Conservation (phyloP, 2,113 vertebrate genomes). For the Gallinago jamesoni region DNA sequence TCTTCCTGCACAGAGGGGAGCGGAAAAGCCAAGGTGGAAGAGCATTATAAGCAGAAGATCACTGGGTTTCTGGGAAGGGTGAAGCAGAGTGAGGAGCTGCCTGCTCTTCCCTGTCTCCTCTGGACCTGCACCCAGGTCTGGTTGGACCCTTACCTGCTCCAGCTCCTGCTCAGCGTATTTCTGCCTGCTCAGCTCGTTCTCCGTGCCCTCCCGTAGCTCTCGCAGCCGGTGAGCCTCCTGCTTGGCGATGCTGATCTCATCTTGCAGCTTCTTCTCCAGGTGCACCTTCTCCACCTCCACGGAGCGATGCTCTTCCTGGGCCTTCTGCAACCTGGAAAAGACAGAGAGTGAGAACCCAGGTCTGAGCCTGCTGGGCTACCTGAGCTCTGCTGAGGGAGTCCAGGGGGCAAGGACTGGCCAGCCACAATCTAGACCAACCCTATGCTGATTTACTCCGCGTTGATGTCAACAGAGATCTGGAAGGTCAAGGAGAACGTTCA, state of each 20-base stretch:
- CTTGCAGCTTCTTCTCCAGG: slow-evolving; percentile 93
- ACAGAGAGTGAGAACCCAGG: background rate
- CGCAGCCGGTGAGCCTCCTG: slow-evolving; percentile 93
- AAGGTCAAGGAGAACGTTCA: background rate
- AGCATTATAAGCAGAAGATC: background rate
- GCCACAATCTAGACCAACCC: accelerated
- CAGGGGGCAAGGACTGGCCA: accelerated
- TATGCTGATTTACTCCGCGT: accelerated
- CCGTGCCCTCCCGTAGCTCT: slow-evolving; percentile 92
- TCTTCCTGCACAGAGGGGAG: background rate
- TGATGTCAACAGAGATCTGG: background rate
- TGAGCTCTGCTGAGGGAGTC: accelerated
- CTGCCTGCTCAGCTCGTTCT: slow-evolving; percentile 93
- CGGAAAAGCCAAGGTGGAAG: background rate
- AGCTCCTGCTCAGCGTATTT: slow-evolving; percentile 96
- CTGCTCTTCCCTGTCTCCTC: accelerated
- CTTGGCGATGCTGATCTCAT: slow-evolving; percentile 95
- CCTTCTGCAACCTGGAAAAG: slow-evolving; percentile 88
- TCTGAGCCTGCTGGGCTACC: accelerated
- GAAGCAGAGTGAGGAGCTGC: background rate
- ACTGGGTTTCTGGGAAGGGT: background rate
- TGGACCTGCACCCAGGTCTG: accelerated
- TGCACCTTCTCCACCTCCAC: slow-evolving; percentile 97
- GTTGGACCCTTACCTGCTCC: slow-evolving; percentile 82
- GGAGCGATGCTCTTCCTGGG: slow-evolving; percentile 94